Percentiles rank a stretch among this genome's conserved stretches.
Evolutionary conservation across 2,113 vertebrate species (phyloP).

Genomic region (Caracal caracal): DNA sequence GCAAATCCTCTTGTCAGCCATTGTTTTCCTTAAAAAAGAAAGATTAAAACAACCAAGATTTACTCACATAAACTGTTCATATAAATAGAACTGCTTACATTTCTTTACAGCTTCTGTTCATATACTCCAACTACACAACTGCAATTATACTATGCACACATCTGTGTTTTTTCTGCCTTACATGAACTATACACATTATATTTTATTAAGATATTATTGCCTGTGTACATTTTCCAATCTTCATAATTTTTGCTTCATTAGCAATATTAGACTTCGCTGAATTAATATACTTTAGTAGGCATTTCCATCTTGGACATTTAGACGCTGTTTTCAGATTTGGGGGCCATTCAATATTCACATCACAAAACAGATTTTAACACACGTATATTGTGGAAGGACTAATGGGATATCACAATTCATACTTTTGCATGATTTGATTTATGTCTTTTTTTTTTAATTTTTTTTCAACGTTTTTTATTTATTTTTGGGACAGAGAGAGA

Average conservation of each 20-base stretch:
- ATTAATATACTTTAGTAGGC: background rate
- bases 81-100: background rate
- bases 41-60: background rate
- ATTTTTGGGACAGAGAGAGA: no score
- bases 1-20: slow-evolving; percentile 21
- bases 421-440: background rate
- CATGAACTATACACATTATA: background rate
- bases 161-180: background rate
- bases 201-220: slow-evolving; percentile 11
- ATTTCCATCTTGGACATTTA: background rate
- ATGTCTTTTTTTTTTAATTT: no score
- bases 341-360: background rate
- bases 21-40: background rate
- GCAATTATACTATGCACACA: background rate
- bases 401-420: background rate
- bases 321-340: background rate
- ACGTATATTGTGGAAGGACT: background rate
- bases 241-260: background rate
- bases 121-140: background rate
- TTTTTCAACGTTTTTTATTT: no score
- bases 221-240: background rate
- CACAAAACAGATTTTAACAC: background rate
- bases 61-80: background rate
- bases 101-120: background rate
- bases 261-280: slow-evolving; percentile 8